A percentile compares a stretch with the other conserved stretches of the same genome.
Evolutionary conservation across 2,113 vertebrate genomes (phyloP).

Genomic region (Echinops telfairi): DNA sequence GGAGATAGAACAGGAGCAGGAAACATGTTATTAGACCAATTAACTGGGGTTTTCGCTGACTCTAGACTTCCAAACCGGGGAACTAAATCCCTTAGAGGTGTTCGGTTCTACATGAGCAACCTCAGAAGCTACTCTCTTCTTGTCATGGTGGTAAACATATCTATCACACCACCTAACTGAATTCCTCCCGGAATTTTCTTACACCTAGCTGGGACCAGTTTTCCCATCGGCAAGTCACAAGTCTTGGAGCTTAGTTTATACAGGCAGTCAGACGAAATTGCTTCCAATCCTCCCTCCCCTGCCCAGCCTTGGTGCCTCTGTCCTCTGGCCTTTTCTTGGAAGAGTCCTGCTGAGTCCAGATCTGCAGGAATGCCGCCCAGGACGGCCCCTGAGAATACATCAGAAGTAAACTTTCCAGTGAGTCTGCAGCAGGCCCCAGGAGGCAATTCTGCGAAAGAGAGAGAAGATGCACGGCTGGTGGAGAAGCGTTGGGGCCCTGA

Average conservation of each 20-base stretch:
- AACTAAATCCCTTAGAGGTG: neutral
- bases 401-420: slow-evolving; percentile 46
- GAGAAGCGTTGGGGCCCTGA: neutral
- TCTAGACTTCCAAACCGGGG: neutral
- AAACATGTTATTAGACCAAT: neutral
- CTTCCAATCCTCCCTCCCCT: neutral
- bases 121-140: neutral
- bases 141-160: neutral
- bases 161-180: neutral
- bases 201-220: neutral
- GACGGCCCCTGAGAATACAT: neutral
- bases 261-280: neutral
- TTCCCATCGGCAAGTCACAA: neutral
- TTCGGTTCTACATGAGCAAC: neutral
- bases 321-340: slow-evolving; percentile 38
- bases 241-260: neutral
- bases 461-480: neutral
- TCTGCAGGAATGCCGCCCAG: slow-evolving; percentile 11
- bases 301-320: slow-evolving; percentile 37
- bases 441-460: neutral
- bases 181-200: slow-evolving; percentile 32
- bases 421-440: neutral
- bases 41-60: neutral
- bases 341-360: neutral
- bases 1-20: neutral